Evolutionary conservation across 2,888 invertebrate genomes (phyloP), one percentile per base, ranked within the genome.

Genomic region (Apamea monoglypha): DNA sequence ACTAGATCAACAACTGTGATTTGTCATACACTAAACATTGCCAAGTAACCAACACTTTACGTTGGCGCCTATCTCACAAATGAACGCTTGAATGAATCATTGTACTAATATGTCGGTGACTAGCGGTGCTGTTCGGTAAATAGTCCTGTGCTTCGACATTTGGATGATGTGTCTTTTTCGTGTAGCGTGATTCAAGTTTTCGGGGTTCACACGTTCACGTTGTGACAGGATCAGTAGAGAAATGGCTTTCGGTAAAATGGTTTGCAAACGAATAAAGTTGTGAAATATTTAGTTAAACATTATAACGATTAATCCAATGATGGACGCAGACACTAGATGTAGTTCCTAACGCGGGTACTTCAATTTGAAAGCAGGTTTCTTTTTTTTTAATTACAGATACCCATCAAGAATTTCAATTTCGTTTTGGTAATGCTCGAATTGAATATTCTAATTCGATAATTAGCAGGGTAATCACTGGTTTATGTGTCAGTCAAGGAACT

Each of bases 21-120:
- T 77, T 85, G 85, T 85, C 85, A 87, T 82, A 67, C 69, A 40
- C 53, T 44, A 74, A 29, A 68, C 36, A 25, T 63, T 81, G 80
- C 81, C 80, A 80, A 80, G 80, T 81, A 56, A 40, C 64, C 40
- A 29, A 71, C 71, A 81, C 56, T 82, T 84, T 76, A 79, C 68
- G 56, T 68, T 77, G 69, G 76, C 80, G 82, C 74, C 74, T 76
- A 32, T 50, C 47, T 80, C 74, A 78, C 74, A 73, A 75, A 78
- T 72, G 50, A 70, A 40, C 72, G 61, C 44, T 36, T 75, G 78
- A 78, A 85, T 87, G 81, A 86, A 87, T 87, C 83, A 86, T 87
- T 76, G 25, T 40, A 40, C 40, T 40, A 0, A 7, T 53, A 56
- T 74, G 71, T 79, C 32, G 16, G 68, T 78, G 68, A 75, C 75